phyloP scores from a whole-genome alignment of 2,113 vertebrate species.

The Anseranas semipalmata region DNA sequence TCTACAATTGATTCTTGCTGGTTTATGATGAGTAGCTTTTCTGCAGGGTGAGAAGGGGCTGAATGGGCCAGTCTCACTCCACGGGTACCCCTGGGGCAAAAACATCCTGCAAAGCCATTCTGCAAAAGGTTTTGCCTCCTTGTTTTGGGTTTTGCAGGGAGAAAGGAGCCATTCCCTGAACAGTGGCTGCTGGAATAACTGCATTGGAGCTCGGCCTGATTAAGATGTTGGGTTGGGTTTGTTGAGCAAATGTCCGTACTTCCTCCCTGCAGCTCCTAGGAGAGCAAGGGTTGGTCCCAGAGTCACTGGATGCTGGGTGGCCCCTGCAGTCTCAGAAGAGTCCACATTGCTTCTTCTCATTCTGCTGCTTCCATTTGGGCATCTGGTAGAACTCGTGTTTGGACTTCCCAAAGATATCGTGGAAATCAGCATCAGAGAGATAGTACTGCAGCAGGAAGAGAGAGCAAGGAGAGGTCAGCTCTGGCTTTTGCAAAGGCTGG shows the following conservation, averaged over 20 bases:
- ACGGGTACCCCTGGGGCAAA: background rate
- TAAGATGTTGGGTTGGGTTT: background rate
- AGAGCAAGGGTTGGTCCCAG: background rate
- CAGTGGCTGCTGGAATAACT: background rate
- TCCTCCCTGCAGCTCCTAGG: background rate
- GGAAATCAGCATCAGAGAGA: slow-evolving; percentile 86
- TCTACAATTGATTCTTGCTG: background rate
- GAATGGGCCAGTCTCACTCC: background rate
- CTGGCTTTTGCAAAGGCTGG: background rate
- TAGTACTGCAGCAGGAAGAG: slow-evolving; percentile 74
- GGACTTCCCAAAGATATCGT: slow-evolving; percentile 83
- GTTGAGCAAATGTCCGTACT: background rate
- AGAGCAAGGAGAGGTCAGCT: background rate
- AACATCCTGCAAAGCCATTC: background rate
- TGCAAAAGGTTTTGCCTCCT: background rate
- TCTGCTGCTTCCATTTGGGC: slow-evolving; percentile 90
- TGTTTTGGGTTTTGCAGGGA: background rate
- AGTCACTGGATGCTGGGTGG: background rate
- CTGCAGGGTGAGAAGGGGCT: background rate
- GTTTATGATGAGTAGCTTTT: background rate
- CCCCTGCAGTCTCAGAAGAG: slow-evolving; percentile 80
- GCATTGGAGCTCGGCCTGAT: background rate
- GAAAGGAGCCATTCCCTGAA: background rate
- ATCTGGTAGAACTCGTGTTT: slow-evolving; percentile 84
- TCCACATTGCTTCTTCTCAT: slow-evolving; percentile 87